Evolutionary conservation across 2,113 vertebrate genomes (phyloP), one percentile per base, ranked within the genome.

Genomic region (Petrocephalus zakoni): DNA sequence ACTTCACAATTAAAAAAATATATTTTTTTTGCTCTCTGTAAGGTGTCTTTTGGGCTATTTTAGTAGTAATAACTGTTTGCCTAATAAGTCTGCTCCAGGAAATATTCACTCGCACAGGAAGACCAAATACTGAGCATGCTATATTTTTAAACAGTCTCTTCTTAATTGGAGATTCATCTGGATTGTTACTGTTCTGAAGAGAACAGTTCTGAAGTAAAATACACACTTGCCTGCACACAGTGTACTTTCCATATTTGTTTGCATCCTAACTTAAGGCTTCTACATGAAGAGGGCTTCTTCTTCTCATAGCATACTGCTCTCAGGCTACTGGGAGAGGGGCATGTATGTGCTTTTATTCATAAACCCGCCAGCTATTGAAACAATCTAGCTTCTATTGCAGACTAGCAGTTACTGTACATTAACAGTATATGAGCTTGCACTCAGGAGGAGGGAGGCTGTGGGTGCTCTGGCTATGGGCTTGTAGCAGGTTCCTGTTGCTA

Each of bases 401-500:
- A 72, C 29, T 72, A 72, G 25, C 25, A 92, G 90, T 93, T 91
- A n/a, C n/a, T n/a, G n/a, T n/a, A 92, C 92, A 72, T 37, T 89
- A 90, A 90, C 89, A 29, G 87, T 85, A 83, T 84, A 88, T 25
- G 85, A 37, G 55, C 34, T 29, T 17, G 22, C 10, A 42, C 5
- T 92, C 9, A 47, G 89, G 68, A 52, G 22, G 21, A 53, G 42
- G 55, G 47, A 3, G 29, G 58, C n/a, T 55, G 84, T 17, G 55
- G 53, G 88, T 89, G 2, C 25, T 91, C 93, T 90, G 90, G 81
- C 89, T 37, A 87, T 89, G 46, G 72, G 29, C 78, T 82, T 49
- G 84, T 81, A 86, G 46, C 90, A 89, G 88, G 90, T 92, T 92
- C 87, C 88, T 4, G 95, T 97, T 97, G 93, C 97, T 96, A 97